These are phyloP conservation scores for Hippocampus comes DNA, from an alignment of 2,113 vertebrate species.

Conservation along the genomic window DNA sequence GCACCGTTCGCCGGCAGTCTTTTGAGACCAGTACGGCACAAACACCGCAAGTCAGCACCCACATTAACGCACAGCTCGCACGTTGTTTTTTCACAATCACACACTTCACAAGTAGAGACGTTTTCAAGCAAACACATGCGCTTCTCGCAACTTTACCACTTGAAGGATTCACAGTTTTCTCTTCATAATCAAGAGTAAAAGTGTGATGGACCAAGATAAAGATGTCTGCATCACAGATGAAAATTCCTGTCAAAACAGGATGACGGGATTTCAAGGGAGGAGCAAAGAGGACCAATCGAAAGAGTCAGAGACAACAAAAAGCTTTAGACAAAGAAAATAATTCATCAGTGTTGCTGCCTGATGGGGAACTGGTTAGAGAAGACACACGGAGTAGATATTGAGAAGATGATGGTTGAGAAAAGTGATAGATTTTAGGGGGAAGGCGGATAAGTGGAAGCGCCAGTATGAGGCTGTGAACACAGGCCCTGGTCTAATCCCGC, in stretches of 20 bases:
- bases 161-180: slow-evolving; percentile 74
- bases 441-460: slow-evolving; percentile 48
- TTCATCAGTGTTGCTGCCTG: slow-evolving; percentile 64
- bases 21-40: slow-evolving; percentile 63
- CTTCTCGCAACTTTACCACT: slow-evolving; percentile 70
- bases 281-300: slow-evolving; percentile 40
- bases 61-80: slow-evolving; percentile 55
- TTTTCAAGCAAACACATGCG: slow-evolving; percentile 71
- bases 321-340: slow-evolving; percentile 62
- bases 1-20: slow-evolving; percentile 68
- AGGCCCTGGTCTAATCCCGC: slow-evolving; percentile 75
- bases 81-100: slow-evolving; percentile 56
- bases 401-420: slow-evolving; percentile 60
- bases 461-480: slow-evolving; percentile 73
- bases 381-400: slow-evolving; percentile 61
- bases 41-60: slow-evolving; percentile 64
- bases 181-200: slow-evolving; percentile 73
- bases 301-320: slow-evolving; percentile 33
- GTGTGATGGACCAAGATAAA: slow-evolving; percentile 71
- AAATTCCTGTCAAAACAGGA: slow-evolving; percentile 68
- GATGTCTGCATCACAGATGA: slow-evolving; percentile 64
- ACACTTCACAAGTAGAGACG: slow-evolving; percentile 67
- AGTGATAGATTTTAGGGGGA: slow-evolving; percentile 50
- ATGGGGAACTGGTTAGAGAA: slow-evolving; percentile 50
- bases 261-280: slow-evolving; percentile 55